Evolutionary conservation across 1,140 invertebrate species (phyloP), one percentile per base, ranked within the genome.

Genomic region (Agrilus planipennis): DNA sequence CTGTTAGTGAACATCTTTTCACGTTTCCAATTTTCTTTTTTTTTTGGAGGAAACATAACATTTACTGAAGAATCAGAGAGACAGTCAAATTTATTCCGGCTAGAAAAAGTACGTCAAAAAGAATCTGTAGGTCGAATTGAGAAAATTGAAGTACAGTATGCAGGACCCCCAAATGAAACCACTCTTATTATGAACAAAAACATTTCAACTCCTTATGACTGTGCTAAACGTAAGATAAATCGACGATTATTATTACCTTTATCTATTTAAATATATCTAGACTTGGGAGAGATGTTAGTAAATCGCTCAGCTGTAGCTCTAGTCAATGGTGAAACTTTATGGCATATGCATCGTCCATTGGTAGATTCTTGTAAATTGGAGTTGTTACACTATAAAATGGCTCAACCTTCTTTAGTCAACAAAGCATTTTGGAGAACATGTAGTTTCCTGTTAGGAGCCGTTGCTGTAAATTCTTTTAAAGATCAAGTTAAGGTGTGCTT

Each of bases 301-400:
- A 74, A 84, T 28, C 62, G 73, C 18, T 78, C 82, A 34, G 87
- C 80, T 0, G 53, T 96, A 6, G 92, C 91, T 0, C 55, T 86
- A 15, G 69, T 96, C 0, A 77, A 97, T 63, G 78, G 75, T 6
- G 60, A 63, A 21, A 65, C 73, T 0, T 62, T 82, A 3, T 97
- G 91, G 91, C 91, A 97, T 55, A 89, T 97, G 81, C 84, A 95
- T 56, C 72, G 76, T 51, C 92, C 92, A 0, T 61, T 97, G 0
- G 68, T 69, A 16, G 72, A 79, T 30, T 73, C 79, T 44, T 96
- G 91, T 58, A 73, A 75, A n/a, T 49, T 97, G 4, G 64, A 77
- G 55, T 68, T 96, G n/a, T 58, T 88, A 34, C 79, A 80, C 50
- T 89, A 90, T 64, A 76, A 72, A 43, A 72, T 81, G 22, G 63